phyloP scores from a whole-genome alignment of 2,797 vertebrate genomes.

The Thunnus albacares region DNA sequence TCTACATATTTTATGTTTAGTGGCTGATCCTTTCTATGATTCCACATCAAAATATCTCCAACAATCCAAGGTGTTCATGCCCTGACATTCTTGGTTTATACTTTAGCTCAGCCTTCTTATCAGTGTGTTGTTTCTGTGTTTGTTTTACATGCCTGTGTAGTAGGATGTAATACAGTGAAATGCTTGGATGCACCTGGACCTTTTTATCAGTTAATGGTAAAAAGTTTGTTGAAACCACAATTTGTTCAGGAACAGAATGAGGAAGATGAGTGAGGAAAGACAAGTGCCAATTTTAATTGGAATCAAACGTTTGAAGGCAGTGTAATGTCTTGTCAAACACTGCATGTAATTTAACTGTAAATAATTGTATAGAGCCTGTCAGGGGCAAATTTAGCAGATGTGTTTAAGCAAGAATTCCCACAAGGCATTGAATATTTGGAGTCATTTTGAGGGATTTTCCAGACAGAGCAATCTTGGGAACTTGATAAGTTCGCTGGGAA shows the following conservation, averaged over 20 bases:
- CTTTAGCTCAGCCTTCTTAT: background rate
- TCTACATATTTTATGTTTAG: background rate
- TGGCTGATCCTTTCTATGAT: background rate
- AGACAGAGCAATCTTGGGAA: background rate
- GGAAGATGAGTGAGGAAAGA: background rate
- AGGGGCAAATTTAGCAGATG: background rate
- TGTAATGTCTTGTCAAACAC: constrained; percentile 6
- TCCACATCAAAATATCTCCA: background rate
- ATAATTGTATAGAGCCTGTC: background rate
- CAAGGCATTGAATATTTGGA: background rate
- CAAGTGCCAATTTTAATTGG: constrained; percentile 32
- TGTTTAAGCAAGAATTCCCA: background rate
- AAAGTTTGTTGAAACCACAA: background rate
- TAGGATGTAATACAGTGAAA: background rate
- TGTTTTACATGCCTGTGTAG: background rate
- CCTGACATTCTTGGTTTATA: background rate
- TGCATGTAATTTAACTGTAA: constrained; percentile 3
- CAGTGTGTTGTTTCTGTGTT: background rate
- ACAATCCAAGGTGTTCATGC: background rate
- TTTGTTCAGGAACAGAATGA: background rate
- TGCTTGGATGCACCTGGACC: background rate
- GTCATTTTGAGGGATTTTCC: background rate
- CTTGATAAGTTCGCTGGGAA: background rate
- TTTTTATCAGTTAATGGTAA: no score
- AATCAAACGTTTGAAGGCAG: constrained; percentile 7